Percentiles rank a stretch among this genome's conserved stretches.
phyloP scores from a whole-genome alignment of 1,140 invertebrate species.

The Tenebrio molitor region DNA sequence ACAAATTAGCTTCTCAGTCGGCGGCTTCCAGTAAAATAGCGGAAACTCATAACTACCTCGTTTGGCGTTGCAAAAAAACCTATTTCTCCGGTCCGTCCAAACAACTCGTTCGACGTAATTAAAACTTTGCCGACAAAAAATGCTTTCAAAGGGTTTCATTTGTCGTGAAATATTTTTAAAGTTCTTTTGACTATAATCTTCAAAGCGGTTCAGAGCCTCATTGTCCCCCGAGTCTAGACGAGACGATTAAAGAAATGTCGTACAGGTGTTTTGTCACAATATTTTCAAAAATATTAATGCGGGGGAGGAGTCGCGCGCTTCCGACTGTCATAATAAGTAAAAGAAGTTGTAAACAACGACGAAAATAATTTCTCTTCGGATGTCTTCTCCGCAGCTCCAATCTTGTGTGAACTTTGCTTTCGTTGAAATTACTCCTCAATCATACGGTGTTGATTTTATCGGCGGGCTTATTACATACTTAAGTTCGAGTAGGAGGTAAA shows the following conservation, averaged over 20 bases:
- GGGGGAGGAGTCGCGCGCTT: not conserved
- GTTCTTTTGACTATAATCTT: constrained; percentile 16
- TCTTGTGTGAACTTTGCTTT: not conserved
- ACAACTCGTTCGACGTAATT: constrained; percentile 17
- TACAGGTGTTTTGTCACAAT: constrained; percentile 27
- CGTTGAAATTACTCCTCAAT: constrained; percentile 2
- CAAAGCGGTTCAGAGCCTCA: constrained; percentile 2
- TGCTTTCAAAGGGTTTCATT: constrained; percentile 17
- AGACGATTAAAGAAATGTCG: not conserved
- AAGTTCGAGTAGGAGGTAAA: constrained; percentile 17
- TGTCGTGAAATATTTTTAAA: constrained; percentile 31
- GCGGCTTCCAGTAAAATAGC: not conserved
- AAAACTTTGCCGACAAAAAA: constrained; percentile 26
- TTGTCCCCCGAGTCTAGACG: constrained; percentile 15
- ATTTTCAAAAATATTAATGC: constrained; percentile 17
- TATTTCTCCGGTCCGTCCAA: constrained; percentile 11
- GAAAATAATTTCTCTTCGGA: constrained; percentile 18
- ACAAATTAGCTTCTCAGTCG: constrained; percentile 21
- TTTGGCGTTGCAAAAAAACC: constrained; percentile 12
- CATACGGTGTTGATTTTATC: constrained; percentile 24
- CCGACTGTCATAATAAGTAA: constrained; percentile 3
- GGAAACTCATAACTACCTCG: constrained; percentile 21
- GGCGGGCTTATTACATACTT: constrained; percentile 7
- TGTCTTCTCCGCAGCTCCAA: no score
- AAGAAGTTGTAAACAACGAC: constrained; percentile 10